Percentiles rank a stretch among this genome's conserved stretches.
Evolutionary conservation across 1,140 invertebrate genomes (phyloP).

Genomic region (Drosophila nigrodunni): DNA sequence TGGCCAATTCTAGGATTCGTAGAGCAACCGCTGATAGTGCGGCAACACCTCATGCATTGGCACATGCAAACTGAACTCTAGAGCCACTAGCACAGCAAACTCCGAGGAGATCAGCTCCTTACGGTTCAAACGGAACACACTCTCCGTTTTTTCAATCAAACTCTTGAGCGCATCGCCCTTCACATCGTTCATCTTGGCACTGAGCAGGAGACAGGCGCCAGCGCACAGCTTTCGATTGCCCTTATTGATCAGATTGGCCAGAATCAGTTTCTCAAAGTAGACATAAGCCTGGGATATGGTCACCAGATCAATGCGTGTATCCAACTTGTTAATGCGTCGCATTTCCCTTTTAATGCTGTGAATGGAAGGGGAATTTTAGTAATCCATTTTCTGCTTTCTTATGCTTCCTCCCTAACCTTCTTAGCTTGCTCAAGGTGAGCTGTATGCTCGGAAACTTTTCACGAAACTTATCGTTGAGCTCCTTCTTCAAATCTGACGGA

Average conservation of each 20-base stretch:
- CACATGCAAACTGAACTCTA: slow-evolving; percentile 97
- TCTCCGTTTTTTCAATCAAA: slow-evolving; percentile 96
- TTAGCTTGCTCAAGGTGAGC: slow-evolving; percentile 97
- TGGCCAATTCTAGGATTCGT: slow-evolving; percentile 89
- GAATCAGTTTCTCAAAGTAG: slow-evolving; percentile 98
- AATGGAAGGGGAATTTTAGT: not conserved
- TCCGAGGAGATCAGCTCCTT: slow-evolving; percentile 96
- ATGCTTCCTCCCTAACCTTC: slow-evolving; percentile 89
- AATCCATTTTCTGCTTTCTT: not conserved
- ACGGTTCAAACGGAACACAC: slow-evolving; percentile 94
- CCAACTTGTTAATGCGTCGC: slow-evolving; percentile 95
- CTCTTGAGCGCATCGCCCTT: slow-evolving; percentile 94
- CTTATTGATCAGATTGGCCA: slow-evolving; percentile 97
- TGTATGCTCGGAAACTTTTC: slow-evolving; percentile 98
- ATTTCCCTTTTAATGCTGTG: slow-evolving; percentile 95
- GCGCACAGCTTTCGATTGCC: slow-evolving; percentile 97
- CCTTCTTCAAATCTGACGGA: slow-evolving; percentile 98
- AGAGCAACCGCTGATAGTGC: slow-evolving; percentile 96
- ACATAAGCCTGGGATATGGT: slow-evolving; percentile 98
- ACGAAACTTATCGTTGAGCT: slow-evolving; percentile 98
- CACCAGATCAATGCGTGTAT: slow-evolving; percentile 93
- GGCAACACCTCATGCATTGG: slow-evolving; percentile 96
- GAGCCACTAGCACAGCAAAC: slow-evolving; percentile 96
- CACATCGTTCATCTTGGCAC: slow-evolving; percentile 98
- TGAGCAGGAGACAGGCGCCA: slow-evolving; percentile 96